Base-by-base conservation (phyloP, 2,797 vertebrate species). In the Lepilemur ruficaudatus region DNA sequence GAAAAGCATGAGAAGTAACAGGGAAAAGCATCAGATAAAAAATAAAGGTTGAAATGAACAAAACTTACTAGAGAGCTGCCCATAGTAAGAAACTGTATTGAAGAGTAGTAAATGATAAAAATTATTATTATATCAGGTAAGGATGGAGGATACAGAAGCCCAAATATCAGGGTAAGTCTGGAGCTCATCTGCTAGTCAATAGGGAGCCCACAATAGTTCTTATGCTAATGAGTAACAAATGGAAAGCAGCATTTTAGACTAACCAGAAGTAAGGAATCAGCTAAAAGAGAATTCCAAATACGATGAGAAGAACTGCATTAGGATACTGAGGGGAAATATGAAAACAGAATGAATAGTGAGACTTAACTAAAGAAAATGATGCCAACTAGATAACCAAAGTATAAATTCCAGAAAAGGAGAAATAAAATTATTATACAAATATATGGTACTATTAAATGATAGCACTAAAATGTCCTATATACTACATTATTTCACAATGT, bases 381-480 rank as follows among this genome's bases (percentile, higher is more conserved):
- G n/a, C 35, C 32, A 78, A 83, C 55, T 91, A 59, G 41, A 85
- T 75, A 95, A 91, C 6, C 52, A 80, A 91, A 96, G 11, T 35
- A 61, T 2, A 89, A 32, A 75, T 22, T 52, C 30, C 69, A 59
- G 46, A 57, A 59, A 86, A 91, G 84, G 70, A 78, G 55, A 57
- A 67, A 81, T n/a, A 48, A 48, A 80, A 61, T 59, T n/a, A 89
- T 55, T 59, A 92, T 4, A 59, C 46, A 93, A 73, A 85, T 75
- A 85, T 25, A 89, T 0, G 75, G 55, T 55, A 76, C 73, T 82
- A 43, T 63, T 86, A 95, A 81, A 65, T 87, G 69, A 93, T 2
- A 61, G 63, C 55, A 89, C 63, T 83, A 86, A 89, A 92, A 93
- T 8, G 79, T 67, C 2, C 50, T 82, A 2, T 59, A 80, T 59